Evolutionary conservation across 2,888 invertebrate genomes (phyloP), one percentile per base, ranked within the genome.

Genomic region (Watsonalla binaria): DNA sequence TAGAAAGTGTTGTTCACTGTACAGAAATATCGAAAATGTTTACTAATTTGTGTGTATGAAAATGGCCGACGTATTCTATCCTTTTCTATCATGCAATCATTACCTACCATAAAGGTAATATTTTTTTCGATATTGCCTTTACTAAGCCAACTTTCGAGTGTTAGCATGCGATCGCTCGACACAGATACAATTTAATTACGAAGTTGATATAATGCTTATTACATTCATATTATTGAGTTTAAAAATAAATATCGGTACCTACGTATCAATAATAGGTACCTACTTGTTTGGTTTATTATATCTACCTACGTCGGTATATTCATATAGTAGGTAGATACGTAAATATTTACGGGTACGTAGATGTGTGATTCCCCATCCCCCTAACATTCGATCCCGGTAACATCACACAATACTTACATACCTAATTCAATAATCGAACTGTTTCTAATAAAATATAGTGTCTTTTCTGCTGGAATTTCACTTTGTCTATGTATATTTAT

Each of bases 1-100:
- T 80, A 84, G 84, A 86, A 88, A 86, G 85, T 86, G 80, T 80
- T 83, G 76, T 80, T 80, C n/a, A n/a, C n/a, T n/a, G n/a, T n/a
- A n/a, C 68, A 69, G 71, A 72, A 72, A 74, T 74, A 80, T 74
- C 71, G 76, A 76, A 78, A 77, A 70, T 74, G 69, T 63, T 59
- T 62, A 68, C 60, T 69, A 52, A 46, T 39, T 46, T 46, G 5
- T 70, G 68, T 70, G 62, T 73, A 66, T 70, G 67, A 77, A 75
- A 75, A 80, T 78, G 72, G 70, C 76, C 69, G 72, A 62, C 70
- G 60, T 68, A 65, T 66, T 51, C 55, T 54, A 59, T 45, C 51
- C 37, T 45, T 33, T 45, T 45, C 45, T 9, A 14, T 9, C 48
- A 35, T 47, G 47, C 24, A 47, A 47, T 24, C 8, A 33, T 0